Conservation (phyloP, 2,113 vertebrate species). For the Phyllopteryx taeniolatus region DNA sequence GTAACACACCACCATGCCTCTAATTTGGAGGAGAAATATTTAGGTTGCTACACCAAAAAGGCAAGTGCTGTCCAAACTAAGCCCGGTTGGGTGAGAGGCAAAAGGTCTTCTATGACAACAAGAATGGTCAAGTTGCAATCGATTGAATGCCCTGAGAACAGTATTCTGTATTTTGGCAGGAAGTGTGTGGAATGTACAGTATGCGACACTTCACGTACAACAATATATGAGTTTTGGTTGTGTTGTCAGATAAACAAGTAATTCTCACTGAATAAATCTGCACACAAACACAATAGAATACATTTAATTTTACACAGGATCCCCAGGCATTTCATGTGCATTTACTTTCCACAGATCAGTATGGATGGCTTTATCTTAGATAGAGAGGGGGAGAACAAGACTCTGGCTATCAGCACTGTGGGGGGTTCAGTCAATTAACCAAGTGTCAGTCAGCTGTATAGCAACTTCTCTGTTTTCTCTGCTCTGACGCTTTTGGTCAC, state of each 20-base stretch:
- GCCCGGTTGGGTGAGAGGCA: too few species aligned
- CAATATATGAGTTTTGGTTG: neutral
- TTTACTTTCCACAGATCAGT: slow-evolving; percentile 15
- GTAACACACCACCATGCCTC: too few species aligned
- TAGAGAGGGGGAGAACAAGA: neutral
- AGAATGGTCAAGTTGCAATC: too few species aligned
- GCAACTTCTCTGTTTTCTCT: slow-evolving; percentile 10
- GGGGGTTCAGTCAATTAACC: slow-evolving; percentile 51
- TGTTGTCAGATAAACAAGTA: neutral
- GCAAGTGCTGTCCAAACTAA: too few species aligned
- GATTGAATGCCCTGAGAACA: too few species aligned
- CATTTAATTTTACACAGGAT: neutral
- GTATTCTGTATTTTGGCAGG: neutral
- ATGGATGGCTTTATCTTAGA: slow-evolving; percentile 33
- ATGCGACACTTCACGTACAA: neutral
- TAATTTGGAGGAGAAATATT: too few species aligned
- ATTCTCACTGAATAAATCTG: neutral
- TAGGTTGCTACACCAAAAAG: too few species aligned
- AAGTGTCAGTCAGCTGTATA: slow-evolving; percentile 49
- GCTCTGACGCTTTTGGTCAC: neutral
- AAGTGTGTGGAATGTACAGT: neutral
- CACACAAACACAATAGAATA: neutral
- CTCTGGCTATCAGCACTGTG: slow-evolving; percentile 9
- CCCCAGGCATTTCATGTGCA: neutral
- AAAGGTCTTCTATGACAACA: too few species aligned